Percentiles rank a stretch among this genome's conserved stretches.
These are phyloP conservation scores for Platyscapa corneri DNA, from an alignment of 1,140 invertebrate species.

Conservation along the genomic window DNA sequence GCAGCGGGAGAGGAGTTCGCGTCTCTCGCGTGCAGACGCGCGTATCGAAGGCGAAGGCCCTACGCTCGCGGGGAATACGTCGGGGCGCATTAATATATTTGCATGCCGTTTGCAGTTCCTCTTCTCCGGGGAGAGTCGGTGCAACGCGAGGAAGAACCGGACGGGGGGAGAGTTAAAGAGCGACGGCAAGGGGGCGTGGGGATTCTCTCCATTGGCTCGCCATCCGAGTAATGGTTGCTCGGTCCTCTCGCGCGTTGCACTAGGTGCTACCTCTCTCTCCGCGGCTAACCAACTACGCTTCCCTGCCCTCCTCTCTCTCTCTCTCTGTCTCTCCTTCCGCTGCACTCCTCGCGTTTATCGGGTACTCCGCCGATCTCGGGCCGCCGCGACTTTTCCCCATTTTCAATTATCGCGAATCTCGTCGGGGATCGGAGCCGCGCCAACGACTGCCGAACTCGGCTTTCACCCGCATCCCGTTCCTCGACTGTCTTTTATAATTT, in stretches of 20 bases:
- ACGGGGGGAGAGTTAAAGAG: constrained; percentile 30
- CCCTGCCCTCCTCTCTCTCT: neutral
- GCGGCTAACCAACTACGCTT: no score
- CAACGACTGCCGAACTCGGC: neutral
- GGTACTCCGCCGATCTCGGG: neutral
- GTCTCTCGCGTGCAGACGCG: neutral
- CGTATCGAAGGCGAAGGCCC: neutral
- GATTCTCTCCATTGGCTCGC: constrained; percentile 74
- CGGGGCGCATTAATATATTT: constrained; percentile 38
- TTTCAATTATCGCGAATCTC: constrained; percentile 31
- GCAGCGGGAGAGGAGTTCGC: neutral
- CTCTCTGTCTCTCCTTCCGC: constrained; percentile 38
- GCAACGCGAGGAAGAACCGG: constrained; percentile 6
- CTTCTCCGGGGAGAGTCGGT: constrained; percentile 19
- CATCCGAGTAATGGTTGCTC: constrained; percentile 73
- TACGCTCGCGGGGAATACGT: neutral
- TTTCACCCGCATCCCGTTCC: neutral
- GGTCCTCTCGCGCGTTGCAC: constrained; percentile 58
- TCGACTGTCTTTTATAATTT: neutral
- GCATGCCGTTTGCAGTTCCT: constrained; percentile 38
- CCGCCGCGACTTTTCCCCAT: constrained; percentile 33
- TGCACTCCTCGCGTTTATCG: neutral
- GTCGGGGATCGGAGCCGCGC: neutral
- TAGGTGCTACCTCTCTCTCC: constrained; percentile 6
- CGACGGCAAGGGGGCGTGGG: constrained; percentile 69